These are phyloP conservation scores for Mus caroli DNA, from an alignment of 2,797 vertebrate species.

Conservation along the genomic window DNA sequence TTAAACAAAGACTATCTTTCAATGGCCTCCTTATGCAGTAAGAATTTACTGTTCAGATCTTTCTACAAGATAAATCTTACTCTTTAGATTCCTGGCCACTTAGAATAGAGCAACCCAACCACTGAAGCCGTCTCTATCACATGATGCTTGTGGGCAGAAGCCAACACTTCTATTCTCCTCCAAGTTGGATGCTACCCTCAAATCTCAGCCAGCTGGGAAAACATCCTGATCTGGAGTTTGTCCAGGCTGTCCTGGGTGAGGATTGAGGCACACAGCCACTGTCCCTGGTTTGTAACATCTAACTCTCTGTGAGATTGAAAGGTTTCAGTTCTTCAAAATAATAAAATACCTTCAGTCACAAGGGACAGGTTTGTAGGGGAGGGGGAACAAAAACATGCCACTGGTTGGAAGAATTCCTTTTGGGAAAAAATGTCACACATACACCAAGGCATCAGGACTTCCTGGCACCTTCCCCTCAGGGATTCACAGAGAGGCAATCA, in stretches of 20 bases:
- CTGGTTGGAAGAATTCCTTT: slow-evolving; percentile 67
- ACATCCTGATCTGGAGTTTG: slow-evolving; percentile 61
- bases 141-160: slow-evolving; percentile 50
- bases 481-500: slow-evolving; percentile 40
- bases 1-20: slow-evolving; percentile 68
- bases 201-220: slow-evolving; percentile 78
- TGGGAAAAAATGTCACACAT: neutral
- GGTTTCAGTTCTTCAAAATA: slow-evolving; percentile 64
- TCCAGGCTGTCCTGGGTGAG: slow-evolving; percentile 57
- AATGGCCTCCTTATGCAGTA: neutral
- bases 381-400: slow-evolving; percentile 29
- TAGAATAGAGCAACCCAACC: slow-evolving; percentile 57
- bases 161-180: neutral
- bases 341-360: slow-evolving; percentile 51
- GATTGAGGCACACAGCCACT: slow-evolving; percentile 13
- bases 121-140: neutral
- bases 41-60: neutral
- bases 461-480: neutral
- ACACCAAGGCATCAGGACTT: neutral
- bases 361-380: neutral
- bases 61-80: slow-evolving; percentile 3
- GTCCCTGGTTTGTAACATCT: slow-evolving; percentile 3
- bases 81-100: slow-evolving; percentile 15
- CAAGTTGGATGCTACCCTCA: neutral
- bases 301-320: slow-evolving; percentile 51